These are phyloP conservation scores for Ramazzottius varieornatus DNA, from an alignment of 2,888 invertebrate genomes.

Conservation along the genomic window DNA sequence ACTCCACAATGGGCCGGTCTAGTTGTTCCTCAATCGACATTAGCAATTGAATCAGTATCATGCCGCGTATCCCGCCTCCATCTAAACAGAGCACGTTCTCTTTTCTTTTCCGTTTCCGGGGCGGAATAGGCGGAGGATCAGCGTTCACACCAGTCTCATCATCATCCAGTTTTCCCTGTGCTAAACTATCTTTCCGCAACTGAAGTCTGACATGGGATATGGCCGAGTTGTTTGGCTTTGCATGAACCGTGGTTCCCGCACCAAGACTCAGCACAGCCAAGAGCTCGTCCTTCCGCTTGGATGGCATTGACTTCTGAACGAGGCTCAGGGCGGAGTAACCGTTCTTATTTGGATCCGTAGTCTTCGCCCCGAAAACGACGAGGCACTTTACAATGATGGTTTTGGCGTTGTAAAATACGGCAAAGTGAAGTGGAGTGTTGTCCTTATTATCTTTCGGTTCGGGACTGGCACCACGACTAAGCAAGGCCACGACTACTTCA, in stretches of 20 bases:
- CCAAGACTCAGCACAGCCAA: neutral
- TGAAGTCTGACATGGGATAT: neutral
- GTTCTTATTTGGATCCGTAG: neutral
- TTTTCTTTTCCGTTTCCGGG: neutral
- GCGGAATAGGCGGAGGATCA: neutral
- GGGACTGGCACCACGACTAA: neutral
- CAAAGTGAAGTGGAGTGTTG: neutral
- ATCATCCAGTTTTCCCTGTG: neutral
- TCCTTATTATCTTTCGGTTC: neutral
- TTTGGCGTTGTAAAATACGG: neutral
- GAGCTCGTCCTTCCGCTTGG: neutral
- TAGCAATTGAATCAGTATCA: conserved; percentile 15
- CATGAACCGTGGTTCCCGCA: neutral
- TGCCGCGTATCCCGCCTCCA: neutral
- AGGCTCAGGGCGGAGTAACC: neutral
- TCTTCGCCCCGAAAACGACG: neutral
- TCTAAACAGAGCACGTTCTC: neutral
- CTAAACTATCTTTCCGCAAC: neutral
- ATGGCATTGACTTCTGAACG: neutral
- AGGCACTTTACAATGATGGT: neutral
- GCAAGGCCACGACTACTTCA: neutral
- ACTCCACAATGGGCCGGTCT: conserved; percentile 17
- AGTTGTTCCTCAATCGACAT: conserved; percentile 18
- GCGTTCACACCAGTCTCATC: neutral
- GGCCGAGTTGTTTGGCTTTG: neutral